These are phyloP conservation scores for Koerneria pararmatus DNA, from an alignment of 2,888 invertebrate species.

Conservation along the genomic window DNA sequence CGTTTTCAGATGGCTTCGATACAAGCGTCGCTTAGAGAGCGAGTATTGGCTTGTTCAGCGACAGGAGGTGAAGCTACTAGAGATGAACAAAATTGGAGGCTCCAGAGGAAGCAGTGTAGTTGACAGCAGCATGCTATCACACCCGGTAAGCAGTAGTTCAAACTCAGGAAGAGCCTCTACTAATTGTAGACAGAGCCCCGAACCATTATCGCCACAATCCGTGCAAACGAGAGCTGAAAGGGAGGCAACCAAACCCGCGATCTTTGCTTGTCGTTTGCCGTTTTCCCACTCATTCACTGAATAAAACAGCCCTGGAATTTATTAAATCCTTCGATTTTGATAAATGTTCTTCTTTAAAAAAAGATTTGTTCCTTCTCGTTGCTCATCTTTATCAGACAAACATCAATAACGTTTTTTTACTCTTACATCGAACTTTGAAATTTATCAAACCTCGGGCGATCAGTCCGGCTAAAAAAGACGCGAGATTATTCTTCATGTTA, in stretches of 20 bases:
- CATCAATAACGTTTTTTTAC: background rate
- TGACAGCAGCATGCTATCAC: conserved; percentile 18
- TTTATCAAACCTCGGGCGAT: background rate
- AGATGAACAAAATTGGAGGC: conserved; percentile 32
- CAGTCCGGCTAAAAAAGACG: too few species aligned
- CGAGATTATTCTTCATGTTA: background rate
- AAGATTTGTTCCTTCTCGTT: too few species aligned
- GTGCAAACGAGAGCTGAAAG: too few species aligned
- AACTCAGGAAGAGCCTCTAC: too few species aligned
- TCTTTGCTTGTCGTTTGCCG: too few species aligned
- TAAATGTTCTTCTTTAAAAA: too few species aligned
- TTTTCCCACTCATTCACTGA: too few species aligned
- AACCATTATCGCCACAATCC: too few species aligned
- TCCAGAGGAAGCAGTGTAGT: conserved; percentile 31
- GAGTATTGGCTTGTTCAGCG: conserved; percentile 33
- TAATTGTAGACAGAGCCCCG: too few species aligned
- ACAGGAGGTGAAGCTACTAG: conserved; percentile 29
- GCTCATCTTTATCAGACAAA: too few species aligned
- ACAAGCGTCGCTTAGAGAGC: conserved; percentile 34
- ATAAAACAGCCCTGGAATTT: too few species aligned
- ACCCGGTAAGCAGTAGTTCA: conserved; percentile 4
- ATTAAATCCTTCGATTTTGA: too few species aligned
- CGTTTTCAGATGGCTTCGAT: conserved; percentile 29
- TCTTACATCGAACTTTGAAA: background rate
- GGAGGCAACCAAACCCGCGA: background rate